Conservation (phyloP, 2,888 invertebrate genomes). For the Neocrepidodera transversa region DNA sequence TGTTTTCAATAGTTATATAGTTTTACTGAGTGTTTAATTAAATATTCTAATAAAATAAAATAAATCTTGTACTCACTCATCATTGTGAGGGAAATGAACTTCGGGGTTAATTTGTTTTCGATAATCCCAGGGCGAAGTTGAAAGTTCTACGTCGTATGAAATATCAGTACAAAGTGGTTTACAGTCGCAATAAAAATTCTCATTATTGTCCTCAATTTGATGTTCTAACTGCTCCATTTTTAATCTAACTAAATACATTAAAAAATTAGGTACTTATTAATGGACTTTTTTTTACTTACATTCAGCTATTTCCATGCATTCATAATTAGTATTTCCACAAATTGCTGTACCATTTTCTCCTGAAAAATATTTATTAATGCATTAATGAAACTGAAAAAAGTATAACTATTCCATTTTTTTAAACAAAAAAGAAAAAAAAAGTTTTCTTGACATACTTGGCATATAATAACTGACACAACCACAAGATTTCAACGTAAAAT, state of each 20-base stretch:
- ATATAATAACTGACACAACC: slow-evolving; percentile 66
- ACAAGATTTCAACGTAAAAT: slow-evolving; percentile 64
- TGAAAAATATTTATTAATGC: slow-evolving; percentile 4
- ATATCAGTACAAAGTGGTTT: slow-evolving; percentile 71
- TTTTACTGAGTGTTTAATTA: neutral
- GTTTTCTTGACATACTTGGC: slow-evolving; percentile 63
- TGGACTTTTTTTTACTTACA: slow-evolving; percentile 4
- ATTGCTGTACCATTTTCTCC: slow-evolving; percentile 9
- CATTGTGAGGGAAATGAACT: neutral
- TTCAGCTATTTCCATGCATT: slow-evolving; percentile 13
- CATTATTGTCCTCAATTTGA: slow-evolving; percentile 18
- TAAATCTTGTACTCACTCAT: neutral
- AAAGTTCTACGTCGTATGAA: slow-evolving; percentile 71
- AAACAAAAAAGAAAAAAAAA: too few relatives aligned
- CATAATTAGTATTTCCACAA: slow-evolving; percentile 4
- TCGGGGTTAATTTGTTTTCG: slow-evolving; percentile 40
- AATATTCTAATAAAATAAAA: too few relatives aligned
- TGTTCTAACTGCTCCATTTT: slow-evolving; percentile 19
- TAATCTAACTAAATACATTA: neutral
- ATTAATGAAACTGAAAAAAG: too few relatives aligned
- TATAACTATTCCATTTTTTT: too few relatives aligned
- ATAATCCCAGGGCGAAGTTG: slow-evolving; percentile 71
- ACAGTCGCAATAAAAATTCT: slow-evolving; percentile 61
- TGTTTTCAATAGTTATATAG: neutral
- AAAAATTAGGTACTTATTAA: neutral